Percentiles rank a stretch among this genome's conserved stretches.
Evolutionary conservation across 1,140 invertebrate genomes (phyloP).

Genomic region (Parapsyche elsis): DNA sequence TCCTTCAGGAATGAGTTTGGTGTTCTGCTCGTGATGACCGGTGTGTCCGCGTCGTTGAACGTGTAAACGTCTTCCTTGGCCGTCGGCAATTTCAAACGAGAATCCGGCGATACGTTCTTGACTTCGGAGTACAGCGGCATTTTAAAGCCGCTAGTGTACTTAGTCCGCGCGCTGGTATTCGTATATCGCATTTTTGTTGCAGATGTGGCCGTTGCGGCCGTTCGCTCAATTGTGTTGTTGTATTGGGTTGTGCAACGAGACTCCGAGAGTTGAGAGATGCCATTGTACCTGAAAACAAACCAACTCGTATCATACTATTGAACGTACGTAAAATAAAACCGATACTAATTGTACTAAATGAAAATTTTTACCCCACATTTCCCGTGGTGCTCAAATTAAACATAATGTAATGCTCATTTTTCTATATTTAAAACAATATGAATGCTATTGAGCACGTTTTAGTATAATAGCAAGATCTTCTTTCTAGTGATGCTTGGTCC

Average conservation of each 20-base stretch:
- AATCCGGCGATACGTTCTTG: background rate
- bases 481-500: constrained; percentile 22
- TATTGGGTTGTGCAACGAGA: constrained; percentile 62
- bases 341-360: background rate
- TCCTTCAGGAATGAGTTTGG: constrained; percentile 58
- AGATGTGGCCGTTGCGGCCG: constrained; percentile 59
- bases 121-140: background rate
- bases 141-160: constrained; percentile 1
- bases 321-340: constrained; percentile 59
- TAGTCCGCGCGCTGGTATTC: constrained; percentile 28
- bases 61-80: constrained; percentile 51
- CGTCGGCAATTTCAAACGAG: constrained; percentile 9
- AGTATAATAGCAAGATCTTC: background rate
- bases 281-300: constrained; percentile 62
- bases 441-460: constrained; percentile 42
- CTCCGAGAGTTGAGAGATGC: constrained; percentile 67
- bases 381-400: constrained; percentile 68
- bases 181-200: constrained; percentile 57
- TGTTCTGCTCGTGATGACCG: background rate
- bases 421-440: constrained; percentile 58
- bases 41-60: constrained; percentile 46
- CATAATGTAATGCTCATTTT: constrained; percentile 65
- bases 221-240: constrained; percentile 62
- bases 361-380: constrained; percentile 65
- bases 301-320: background rate